Base-by-base conservation (phyloP, 2,113 vertebrate genomes). In the Etheostoma cragini region DNA sequence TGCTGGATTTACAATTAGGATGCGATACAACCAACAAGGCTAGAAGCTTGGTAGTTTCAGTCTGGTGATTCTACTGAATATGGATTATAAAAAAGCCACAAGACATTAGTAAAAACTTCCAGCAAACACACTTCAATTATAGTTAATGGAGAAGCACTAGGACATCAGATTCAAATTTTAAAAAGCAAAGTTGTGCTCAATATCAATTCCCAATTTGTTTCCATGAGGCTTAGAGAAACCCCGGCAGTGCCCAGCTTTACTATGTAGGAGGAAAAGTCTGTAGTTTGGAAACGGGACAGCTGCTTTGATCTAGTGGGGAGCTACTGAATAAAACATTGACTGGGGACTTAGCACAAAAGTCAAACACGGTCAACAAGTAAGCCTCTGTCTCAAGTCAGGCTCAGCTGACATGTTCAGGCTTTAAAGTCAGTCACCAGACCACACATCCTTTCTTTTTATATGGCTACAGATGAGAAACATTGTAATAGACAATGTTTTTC, bases 271-370 rank as follows among this genome's bases (percentile, higher is more conserved):
- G 60, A 68, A 45, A 26, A n/a, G 75, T 80, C 16, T 79, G 56
- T 76, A 73, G 57, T 74, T 75, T 38, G 69, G 38, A 82, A 83
- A 88, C 17, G 22, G 80, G 81, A 88, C 89, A 89, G 82, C 88
- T 90, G 80, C 87, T 92, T 75, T 64, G 84, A 91, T 72, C 78
- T 88, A 76, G 84, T 67, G 70, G 79, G 67, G 46, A 82, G 72
- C 87, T 75, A 80, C 82, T 93, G 88, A 93, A 94, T 94, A 87
- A 93, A 93, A 90, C 88, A 93, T 89, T 77, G 63, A 72, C 33
- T 81, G 49, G 86, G 79, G 61, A 80, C 45, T 74, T 33, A 4
- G 76, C 45, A 80, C 76, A 84, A 42, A 87, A 87, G 89, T 90
- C 77, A 90, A 89, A 82, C 76, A 78, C 81, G 30, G 21, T 87